Conservation (phyloP, 2,113 vertebrate species). For the Pedetes capensis region DNA sequence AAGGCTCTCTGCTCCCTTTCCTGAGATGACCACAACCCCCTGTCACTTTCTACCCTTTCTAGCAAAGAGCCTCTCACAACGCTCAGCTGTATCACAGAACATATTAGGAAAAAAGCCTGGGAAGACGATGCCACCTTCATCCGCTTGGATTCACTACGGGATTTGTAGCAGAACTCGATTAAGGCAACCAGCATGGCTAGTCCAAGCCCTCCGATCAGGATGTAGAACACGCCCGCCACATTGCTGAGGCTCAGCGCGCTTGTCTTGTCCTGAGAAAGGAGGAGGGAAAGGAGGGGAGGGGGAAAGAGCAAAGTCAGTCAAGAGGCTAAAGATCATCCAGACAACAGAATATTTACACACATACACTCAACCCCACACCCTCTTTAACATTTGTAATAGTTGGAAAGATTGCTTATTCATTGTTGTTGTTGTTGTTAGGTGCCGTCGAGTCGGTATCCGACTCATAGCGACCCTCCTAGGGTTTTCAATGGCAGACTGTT, state of each 20-base stretch:
- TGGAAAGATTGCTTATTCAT: conserved; percentile 59
- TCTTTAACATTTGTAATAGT: conserved; percentile 68
- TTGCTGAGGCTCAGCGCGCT: conserved; percentile 99
- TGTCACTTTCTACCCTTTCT: not conserved
- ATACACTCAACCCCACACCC: conserved; percentile 70
- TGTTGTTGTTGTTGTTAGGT: too few relatives aligned
- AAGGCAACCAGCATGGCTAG: conserved; percentile 99
- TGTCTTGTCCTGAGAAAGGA: conserved; percentile 96
- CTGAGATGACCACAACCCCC: conserved; percentile 77
- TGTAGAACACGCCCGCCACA: conserved; percentile 99
- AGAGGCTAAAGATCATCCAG: conserved; percentile 17
- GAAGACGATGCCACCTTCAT: conserved; percentile 96
- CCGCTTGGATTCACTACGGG: conserved; percentile 96
- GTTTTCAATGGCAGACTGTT: too few relatives aligned
- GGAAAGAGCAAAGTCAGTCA: conserved; percentile 76
- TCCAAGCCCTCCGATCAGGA: conserved; percentile 98
- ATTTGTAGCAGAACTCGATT: conserved; percentile 99
- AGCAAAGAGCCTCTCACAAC: conserved; percentile 82
- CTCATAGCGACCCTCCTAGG: too few relatives aligned
- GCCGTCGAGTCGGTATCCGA: too few relatives aligned
- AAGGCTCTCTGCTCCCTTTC: conserved; percentile 57
- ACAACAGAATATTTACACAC: conserved; percentile 62
- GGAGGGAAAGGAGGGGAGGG: conserved; percentile 71
- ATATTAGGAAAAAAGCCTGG: conserved; percentile 87
- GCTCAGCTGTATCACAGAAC: conserved; percentile 86